Conservation (phyloP, 1,140 invertebrate species). For the Eupristina koningsbergeri region DNA sequence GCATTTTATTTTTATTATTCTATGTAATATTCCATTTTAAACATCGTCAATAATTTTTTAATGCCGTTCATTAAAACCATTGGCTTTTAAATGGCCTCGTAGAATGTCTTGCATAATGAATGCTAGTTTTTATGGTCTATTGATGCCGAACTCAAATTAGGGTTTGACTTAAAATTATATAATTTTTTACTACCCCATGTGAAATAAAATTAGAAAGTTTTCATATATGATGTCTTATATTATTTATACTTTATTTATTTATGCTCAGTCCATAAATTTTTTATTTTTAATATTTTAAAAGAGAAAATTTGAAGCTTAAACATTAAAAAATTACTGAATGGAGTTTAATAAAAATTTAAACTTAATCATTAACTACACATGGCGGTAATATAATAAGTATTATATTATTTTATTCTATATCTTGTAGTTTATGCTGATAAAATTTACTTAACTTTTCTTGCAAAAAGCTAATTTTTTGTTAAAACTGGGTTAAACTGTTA, state of each 20-base stretch:
- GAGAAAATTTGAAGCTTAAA: background rate
- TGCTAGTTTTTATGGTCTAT: background rate
- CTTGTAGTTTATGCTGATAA: background rate
- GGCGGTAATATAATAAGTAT: background rate
- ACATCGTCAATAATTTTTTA: background rate
- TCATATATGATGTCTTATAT: too few species aligned
- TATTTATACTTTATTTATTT: too few species aligned
- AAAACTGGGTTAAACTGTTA: background rate
- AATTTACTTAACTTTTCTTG: too few species aligned
- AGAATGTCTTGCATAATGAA: background rate
- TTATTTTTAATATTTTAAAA: too few species aligned
- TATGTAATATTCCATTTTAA: background rate
- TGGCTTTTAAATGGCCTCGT: background rate
- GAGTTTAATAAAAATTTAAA: background rate
- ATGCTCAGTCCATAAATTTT: too few species aligned
- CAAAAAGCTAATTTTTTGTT: too few species aligned
- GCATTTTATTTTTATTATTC: constrained; percentile 20
- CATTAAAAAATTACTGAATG: too few species aligned
- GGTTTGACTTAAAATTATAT: background rate
- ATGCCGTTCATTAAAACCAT: background rate
- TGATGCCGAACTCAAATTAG: background rate
- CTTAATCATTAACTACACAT: too few species aligned
- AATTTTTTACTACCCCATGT: background rate
- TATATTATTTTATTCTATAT: background rate
- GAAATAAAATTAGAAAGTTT: background rate